Evolutionary conservation across 2,113 vertebrate genomes (phyloP).

Genomic region (Micronisus gabar): DNA sequence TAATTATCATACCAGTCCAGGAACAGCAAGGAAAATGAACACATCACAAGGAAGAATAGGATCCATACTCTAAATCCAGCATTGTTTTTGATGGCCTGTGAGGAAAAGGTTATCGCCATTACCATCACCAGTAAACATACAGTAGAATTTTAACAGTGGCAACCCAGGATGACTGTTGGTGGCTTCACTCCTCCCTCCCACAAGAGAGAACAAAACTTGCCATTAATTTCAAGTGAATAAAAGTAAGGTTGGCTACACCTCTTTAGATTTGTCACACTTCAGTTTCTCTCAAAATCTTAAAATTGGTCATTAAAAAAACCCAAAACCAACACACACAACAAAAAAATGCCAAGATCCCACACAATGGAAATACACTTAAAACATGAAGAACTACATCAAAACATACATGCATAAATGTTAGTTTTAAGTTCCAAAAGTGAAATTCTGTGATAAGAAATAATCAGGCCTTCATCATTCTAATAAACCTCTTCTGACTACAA

Average conservation of each 20-base stretch:
- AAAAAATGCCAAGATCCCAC: not conserved
- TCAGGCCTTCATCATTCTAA: not conserved
- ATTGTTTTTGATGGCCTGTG: conserved; percentile 97
- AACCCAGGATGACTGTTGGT: not conserved
- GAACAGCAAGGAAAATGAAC: conserved; percentile 96
- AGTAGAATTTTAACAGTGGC: not conserved
- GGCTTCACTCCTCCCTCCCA: not conserved
- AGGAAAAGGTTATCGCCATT: not conserved
- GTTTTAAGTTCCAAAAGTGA: not conserved
- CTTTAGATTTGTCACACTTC: not conserved
- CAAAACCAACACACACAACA: too few species aligned
- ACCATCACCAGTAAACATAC: not conserved
- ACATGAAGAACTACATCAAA: not conserved
- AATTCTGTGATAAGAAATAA: not conserved
- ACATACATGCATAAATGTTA: rapidly evolving
- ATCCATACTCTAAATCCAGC: conserved; percentile 98
- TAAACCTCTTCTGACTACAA: not conserved
- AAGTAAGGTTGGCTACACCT: not conserved
- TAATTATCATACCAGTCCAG: conserved; percentile 95
- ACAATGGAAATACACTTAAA: not conserved
- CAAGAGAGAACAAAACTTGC: not conserved
- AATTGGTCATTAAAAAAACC: not conserved
- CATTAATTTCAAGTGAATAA: not conserved
- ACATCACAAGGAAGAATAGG: conserved; percentile 99
- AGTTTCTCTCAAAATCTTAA: not conserved